Base-by-base conservation (phyloP, 2,797 vertebrate species). In the Melanogrammus aeglefinus region DNA sequence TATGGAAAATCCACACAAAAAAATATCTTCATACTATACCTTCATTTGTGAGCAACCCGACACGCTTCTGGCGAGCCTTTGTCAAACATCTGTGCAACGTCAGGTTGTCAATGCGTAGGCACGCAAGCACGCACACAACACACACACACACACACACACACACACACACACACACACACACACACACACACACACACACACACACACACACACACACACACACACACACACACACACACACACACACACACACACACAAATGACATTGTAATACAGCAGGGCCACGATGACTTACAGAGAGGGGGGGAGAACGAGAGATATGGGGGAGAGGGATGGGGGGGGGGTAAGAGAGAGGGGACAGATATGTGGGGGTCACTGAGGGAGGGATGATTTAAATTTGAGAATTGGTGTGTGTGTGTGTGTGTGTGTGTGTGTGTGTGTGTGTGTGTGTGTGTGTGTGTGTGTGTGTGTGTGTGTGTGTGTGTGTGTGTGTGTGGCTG, bases 371-470 rank as follows among this genome's bases (percentile, higher is more conserved):
- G 47, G 41, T 44, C 41, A 51, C 14, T 51, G 47, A 51, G 47
- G 47, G 47, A 51, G 14, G 5, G 14, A 51, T 3, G 12, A 13
- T 44, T 44, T 44, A 44, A 44, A 12, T 44, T 44, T 44, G 41
- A 44, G 41, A 44, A 38, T 47, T 14, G 44, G 16, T 1, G 1
- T 57, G 84, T 86, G 88, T 76, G 76, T 27, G 31, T 75, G 35
- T 72, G 66, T 38, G 74, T 24, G 8, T 9, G n/a, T 76, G 77
- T 72, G 75, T 75, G 76, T 38, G 35, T 27, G 36, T 71, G 36
- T 71, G 39, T 29, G 39, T 57, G 78, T 6, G 6, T 0, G 69
- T 72, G 76, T 44, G 24, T 44, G 76, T 72, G 76, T 76, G 74
- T 33, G 18, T 21, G 44, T 47, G 44, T 47, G 44, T 47, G 44